A percentile compares a stretch with the other conserved stretches of the same genome.
Conservation (phyloP, 2,797 vertebrate species). For the Bryconaethiops microstoma region DNA sequence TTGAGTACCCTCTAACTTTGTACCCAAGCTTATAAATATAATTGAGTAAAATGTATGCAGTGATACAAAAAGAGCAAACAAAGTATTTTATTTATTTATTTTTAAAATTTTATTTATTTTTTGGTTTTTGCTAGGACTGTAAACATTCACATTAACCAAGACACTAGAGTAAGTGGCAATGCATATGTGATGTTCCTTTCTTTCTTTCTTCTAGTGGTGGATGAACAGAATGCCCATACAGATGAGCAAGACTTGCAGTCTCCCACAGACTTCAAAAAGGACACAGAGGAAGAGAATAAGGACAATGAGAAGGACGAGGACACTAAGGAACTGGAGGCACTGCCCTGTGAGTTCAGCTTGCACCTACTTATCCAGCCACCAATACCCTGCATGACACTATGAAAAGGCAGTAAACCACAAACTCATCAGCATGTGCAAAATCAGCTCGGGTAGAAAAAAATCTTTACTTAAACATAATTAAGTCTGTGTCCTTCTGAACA, state of each 20-base stretch:
- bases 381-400: not conserved
- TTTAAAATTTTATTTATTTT: too few species aligned
- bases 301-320: slow-evolving; percentile 92
- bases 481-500: not conserved
- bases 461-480: too few species aligned
- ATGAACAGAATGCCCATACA: slow-evolving; percentile 88
- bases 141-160: not conserved
- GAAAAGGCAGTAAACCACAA: too few species aligned
- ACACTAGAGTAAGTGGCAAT: not conserved
- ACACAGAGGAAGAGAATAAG: slow-evolving; percentile 85
- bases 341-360: slow-evolving; percentile 74
- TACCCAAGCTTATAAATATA: too few species aligned
- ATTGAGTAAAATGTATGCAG: too few species aligned
- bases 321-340: slow-evolving; percentile 84
- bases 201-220: slow-evolving; percentile 80
- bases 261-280: slow-evolving; percentile 83
- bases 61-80: too few species aligned
- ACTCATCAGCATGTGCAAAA: not conserved
- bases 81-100: too few species aligned
- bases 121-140: not conserved
- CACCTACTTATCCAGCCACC: too few species aligned
- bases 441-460: not conserved
- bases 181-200: not conserved
- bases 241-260: slow-evolving; percentile 84
- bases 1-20: too few species aligned